Conservation (phyloP, 2,797 vertebrate species). For the Psittacula echo region DNA sequence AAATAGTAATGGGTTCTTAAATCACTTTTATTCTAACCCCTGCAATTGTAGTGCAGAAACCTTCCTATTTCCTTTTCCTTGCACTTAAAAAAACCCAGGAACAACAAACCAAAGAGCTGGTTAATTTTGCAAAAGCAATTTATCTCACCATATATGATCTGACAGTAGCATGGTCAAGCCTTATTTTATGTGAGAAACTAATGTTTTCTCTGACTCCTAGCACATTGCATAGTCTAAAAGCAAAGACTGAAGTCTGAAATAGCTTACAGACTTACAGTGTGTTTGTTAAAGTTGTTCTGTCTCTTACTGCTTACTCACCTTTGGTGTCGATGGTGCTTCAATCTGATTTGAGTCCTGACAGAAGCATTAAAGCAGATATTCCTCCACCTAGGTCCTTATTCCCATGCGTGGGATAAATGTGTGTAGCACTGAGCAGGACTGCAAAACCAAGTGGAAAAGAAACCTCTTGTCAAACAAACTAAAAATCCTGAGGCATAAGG, state of each 20-base stretch:
- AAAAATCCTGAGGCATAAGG: not conserved
- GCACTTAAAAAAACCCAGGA: not conserved
- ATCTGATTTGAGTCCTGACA: not conserved
- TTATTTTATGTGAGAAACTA: not conserved
- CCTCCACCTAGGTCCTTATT: not conserved
- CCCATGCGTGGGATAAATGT: not conserved
- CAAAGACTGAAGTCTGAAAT: not conserved
- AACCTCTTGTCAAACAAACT: not conserved
- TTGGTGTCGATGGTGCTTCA: not conserved
- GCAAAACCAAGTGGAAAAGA: not conserved
- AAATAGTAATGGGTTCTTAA: slow-evolving; percentile 15
- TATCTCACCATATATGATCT: not conserved
- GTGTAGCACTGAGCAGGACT: not conserved
- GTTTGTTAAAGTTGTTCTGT: not conserved
- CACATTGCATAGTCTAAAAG: not conserved
- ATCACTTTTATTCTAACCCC: not conserved
- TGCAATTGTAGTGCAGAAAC: not conserved
- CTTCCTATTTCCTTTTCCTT: not conserved
- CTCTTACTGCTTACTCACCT: not conserved
- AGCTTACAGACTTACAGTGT: not conserved
- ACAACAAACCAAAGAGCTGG: not conserved
- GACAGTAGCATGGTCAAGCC: not conserved
- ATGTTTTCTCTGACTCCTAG: not conserved
- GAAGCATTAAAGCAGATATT: not conserved
- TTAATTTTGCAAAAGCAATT: not conserved